These are phyloP conservation scores for Noturus placidus DNA, from an alignment of 2,113 vertebrate genomes.

Conservation along the genomic window DNA sequence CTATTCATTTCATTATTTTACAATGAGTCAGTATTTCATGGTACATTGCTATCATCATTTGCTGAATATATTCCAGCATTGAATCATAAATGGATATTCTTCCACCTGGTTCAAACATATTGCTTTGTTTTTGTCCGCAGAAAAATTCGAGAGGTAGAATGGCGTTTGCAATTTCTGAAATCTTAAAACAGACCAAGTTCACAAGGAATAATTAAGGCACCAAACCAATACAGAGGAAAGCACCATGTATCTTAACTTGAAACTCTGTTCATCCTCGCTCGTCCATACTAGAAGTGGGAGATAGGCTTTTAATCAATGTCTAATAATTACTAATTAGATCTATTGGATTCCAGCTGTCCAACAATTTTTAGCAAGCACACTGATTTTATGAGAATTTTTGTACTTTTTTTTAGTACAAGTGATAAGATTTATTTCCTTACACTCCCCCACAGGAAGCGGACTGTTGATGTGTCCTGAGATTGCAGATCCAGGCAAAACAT, in stretches of 20 bases:
- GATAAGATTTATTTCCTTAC: neutral
- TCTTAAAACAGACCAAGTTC: constrained; percentile 13
- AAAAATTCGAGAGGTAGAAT: constrained; percentile 28
- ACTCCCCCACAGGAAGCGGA: constrained; percentile 61
- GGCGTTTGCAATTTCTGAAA: neutral
- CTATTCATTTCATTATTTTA: neutral
- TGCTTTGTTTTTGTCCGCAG: constrained; percentile 23
- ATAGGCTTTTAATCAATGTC: neutral
- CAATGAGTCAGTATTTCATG: neutral
- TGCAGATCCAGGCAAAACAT: constrained; percentile 72
- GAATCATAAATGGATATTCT: neutral
- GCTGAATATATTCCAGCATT: neutral
- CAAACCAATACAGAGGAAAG: neutral
- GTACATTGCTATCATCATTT: constrained; percentile 1
- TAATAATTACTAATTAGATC: neutral
- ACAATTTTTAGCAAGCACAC: neutral
- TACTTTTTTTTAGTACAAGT: neutral
- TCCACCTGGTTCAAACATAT: constrained; percentile 20
- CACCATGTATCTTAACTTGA: neutral
- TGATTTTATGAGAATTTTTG: neutral
- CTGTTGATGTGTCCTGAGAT: constrained; percentile 71
- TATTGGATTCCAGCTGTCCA: neutral
- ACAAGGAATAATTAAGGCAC: constrained; percentile 36
- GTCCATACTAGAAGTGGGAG: neutral
- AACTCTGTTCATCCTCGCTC: neutral